Percentiles rank a stretch among this genome's conserved stretches.
Conservation (phyloP, 2,113 vertebrate species). For the Taurulus bubalis region DNA sequence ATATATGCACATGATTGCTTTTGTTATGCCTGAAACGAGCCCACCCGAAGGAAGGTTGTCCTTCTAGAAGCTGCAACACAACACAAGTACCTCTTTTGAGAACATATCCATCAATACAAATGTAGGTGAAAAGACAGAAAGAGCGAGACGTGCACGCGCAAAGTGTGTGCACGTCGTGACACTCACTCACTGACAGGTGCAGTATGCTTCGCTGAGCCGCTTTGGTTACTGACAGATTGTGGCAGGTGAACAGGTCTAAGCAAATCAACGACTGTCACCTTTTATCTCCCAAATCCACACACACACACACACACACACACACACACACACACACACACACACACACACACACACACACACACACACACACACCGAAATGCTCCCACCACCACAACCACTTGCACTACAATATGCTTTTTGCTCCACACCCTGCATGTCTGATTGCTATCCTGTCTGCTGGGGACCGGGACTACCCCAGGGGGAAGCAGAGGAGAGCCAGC, state of each 20-base stretch:
- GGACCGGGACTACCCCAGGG: constrained; percentile 49
- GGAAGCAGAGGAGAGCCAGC: constrained; percentile 41
- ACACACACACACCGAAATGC: constrained; percentile 3
- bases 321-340: constrained; percentile 30
- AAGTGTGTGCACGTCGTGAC: constrained; percentile 18
- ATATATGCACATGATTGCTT: constrained; percentile 2
- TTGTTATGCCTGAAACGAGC: neutral
- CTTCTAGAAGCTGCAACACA: neutral
- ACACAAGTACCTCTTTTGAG: constrained; percentile 15
- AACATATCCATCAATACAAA: constrained; percentile 46
- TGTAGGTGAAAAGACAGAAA: constrained; percentile 40
- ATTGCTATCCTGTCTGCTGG: constrained; percentile 67
- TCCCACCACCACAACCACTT: constrained; percentile 34
- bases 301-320: constrained; percentile 15
- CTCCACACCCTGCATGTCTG: constrained; percentile 62
- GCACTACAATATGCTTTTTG: constrained; percentile 32
- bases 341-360: constrained; percentile 17
- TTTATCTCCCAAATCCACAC: constrained; percentile 76
- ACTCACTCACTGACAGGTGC: constrained; percentile 66
- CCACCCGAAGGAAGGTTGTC: neutral
- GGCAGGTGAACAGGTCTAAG: constrained; percentile 80
- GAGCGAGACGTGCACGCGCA: constrained; percentile 26
- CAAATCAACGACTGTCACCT: constrained; percentile 78
- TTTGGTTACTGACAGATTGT: constrained; percentile 78
- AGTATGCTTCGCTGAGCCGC: constrained; percentile 67